These are phyloP conservation scores for Pomacea canaliculata DNA, from an alignment of 2,888 invertebrate species.

Conservation along the genomic window DNA sequence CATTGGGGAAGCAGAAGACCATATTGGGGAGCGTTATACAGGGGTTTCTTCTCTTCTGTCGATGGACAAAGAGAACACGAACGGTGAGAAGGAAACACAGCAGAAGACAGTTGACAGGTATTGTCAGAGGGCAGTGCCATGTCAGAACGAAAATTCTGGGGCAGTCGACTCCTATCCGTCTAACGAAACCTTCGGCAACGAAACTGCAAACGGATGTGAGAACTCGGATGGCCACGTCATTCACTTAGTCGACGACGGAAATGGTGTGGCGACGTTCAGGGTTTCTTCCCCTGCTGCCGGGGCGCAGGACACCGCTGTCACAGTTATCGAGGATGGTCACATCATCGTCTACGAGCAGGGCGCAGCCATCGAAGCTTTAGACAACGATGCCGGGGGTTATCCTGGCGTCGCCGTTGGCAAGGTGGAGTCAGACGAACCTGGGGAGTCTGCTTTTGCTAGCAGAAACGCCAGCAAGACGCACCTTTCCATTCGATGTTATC, in stretches of 20 bases:
- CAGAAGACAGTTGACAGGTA: too few relatives aligned
- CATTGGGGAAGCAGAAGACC: too few relatives aligned
- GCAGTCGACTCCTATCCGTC: too few relatives aligned
- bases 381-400: neutral
- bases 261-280: constrained; percentile 17
- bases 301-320: constrained; percentile 8
- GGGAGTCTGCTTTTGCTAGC: neutral
- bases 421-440: neutral
- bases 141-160: too few relatives aligned
- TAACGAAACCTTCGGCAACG: too few relatives aligned
- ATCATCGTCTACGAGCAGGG: constrained; percentile 20
- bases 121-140: too few relatives aligned
- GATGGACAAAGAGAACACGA: too few relatives aligned
- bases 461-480: neutral
- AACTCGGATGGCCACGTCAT: constrained; percentile 9
- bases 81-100: too few relatives aligned
- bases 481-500: too few relatives aligned
- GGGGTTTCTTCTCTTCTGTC: too few relatives aligned
- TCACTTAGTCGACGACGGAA: constrained; percentile 21
- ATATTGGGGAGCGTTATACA: too few relatives aligned
- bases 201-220: too few relatives aligned
- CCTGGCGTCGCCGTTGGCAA: neutral
- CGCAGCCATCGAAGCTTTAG: neutral
- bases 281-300: neutral
- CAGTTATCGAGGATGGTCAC: constrained; percentile 13